Conservation (phyloP, 2,888 invertebrate genomes). For the Lobophora halterata region DNA sequence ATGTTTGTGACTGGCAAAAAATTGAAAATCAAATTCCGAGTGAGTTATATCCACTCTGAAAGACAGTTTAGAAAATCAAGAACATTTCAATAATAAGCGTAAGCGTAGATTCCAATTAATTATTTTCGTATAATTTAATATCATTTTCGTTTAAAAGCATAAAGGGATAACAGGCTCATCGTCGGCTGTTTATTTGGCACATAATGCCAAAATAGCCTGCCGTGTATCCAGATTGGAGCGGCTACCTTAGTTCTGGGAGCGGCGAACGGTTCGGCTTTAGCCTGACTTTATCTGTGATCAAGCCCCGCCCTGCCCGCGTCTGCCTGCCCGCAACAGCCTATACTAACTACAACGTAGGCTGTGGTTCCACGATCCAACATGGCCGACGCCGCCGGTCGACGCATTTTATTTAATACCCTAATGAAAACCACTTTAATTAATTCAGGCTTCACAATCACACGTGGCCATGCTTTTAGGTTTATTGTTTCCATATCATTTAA, state of each 20-base stretch:
- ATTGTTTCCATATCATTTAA: slow-evolving; percentile 77
- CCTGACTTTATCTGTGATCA: slow-evolving; percentile 65
- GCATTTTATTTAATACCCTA: slow-evolving; percentile 60
- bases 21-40: no score
- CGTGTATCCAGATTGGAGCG: slow-evolving; percentile 24
- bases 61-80: no score
- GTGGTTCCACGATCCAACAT: slow-evolving; percentile 29
- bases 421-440: slow-evolving; percentile 79
- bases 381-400: slow-evolving; percentile 34
- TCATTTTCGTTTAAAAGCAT: no score
- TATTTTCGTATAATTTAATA: no score
- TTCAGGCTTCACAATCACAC: slow-evolving; percentile 70
- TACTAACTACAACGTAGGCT: slow-evolving; percentile 10
- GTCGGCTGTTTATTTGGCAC: slow-evolving; percentile 3
- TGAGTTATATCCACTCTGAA: no score
- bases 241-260: slow-evolving; percentile 21
- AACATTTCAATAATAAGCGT: no score
- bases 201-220: slow-evolving; percentile 22
- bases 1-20: no score
- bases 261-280: slow-evolving; percentile 21
- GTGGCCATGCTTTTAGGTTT: slow-evolving; percentile 74
- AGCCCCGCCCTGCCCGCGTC: slow-evolving; percentile 49
- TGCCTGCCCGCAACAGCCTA: slow-evolving; percentile 11
- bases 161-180: neutral
- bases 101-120: no score